phyloP scores from a whole-genome alignment of 2,113 vertebrate genomes.

The Pelvicachromis taeniatus region DNA sequence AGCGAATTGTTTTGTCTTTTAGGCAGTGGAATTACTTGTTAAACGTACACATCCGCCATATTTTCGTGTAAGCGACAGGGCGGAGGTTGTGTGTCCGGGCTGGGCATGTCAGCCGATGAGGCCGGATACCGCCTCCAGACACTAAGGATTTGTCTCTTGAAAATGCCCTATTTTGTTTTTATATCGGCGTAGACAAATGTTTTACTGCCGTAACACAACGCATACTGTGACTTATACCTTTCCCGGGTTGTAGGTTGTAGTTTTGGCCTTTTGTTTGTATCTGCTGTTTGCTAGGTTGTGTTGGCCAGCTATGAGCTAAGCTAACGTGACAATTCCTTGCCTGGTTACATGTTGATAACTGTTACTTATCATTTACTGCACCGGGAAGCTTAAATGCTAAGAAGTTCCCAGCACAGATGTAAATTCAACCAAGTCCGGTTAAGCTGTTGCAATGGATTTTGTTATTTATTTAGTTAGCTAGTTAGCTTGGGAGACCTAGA shows the following conservation, averaged over 20 bases:
- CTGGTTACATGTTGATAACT: not conserved
- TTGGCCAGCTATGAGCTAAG: slow-evolving; percentile 31
- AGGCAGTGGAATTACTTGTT: not conserved
- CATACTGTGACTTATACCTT: not conserved
- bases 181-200: not conserved
- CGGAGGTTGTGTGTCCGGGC: slow-evolving; percentile 56
- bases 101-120: slow-evolving; percentile 55
- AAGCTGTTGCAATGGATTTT: not conserved
- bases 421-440: no score
- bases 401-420: not conserved
- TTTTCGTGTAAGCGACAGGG: slow-evolving; percentile 35
- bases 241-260: not conserved
- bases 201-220: not conserved
- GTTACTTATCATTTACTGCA: not conserved
- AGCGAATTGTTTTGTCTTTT: not conserved
- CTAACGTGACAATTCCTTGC: slow-evolving; percentile 10
- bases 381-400: not conserved
- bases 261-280: slow-evolving; percentile 3
- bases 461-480: not conserved
- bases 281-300: slow-evolving; percentile 8
- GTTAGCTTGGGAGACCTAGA: slow-evolving; percentile 20
- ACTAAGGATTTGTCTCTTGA: not conserved
- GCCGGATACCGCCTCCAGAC: slow-evolving; percentile 66
- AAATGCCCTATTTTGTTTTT: not conserved
- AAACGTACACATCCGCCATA: slow-evolving; percentile 26